phyloP scores from a whole-genome alignment of 2,888 invertebrate genomes.

The Aphodius granarius region DNA sequence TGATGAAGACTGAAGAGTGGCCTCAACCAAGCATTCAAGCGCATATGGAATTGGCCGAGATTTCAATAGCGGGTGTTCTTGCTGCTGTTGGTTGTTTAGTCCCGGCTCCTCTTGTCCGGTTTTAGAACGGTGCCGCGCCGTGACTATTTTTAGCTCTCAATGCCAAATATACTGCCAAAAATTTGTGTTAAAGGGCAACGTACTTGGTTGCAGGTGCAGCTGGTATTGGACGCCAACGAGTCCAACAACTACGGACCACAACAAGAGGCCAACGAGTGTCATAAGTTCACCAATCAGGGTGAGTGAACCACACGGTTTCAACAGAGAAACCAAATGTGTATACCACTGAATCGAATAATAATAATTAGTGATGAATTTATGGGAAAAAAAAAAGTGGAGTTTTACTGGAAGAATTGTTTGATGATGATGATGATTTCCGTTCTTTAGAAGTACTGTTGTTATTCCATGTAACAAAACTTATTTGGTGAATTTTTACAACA shows the following conservation, averaged over 20 bases:
- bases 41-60: not conserved
- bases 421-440: too few relatives aligned
- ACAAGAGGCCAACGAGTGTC: not conserved
- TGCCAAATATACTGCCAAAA: conserved; percentile 37
- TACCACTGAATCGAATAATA: not conserved
- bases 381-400: not conserved
- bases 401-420: too few relatives aligned
- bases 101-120: not conserved
- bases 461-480: too few relatives aligned
- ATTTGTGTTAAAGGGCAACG: conserved; percentile 38
- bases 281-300: not conserved
- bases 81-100: not conserved
- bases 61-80: not conserved
- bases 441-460: too few relatives aligned
- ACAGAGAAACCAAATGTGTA: not conserved
- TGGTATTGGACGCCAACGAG: not conserved
- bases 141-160: conserved; percentile 34
- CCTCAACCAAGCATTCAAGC: not conserved
- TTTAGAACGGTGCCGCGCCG: conserved; percentile 7
- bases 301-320: not conserved
- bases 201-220: conserved; percentile 31
- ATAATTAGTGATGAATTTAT: not conserved
- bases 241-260: not conserved
- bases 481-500: too few relatives aligned
- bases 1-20: not conserved